phyloP scores from a whole-genome alignment of 2,113 vertebrate genomes.

The Callaeas wilsoni region DNA sequence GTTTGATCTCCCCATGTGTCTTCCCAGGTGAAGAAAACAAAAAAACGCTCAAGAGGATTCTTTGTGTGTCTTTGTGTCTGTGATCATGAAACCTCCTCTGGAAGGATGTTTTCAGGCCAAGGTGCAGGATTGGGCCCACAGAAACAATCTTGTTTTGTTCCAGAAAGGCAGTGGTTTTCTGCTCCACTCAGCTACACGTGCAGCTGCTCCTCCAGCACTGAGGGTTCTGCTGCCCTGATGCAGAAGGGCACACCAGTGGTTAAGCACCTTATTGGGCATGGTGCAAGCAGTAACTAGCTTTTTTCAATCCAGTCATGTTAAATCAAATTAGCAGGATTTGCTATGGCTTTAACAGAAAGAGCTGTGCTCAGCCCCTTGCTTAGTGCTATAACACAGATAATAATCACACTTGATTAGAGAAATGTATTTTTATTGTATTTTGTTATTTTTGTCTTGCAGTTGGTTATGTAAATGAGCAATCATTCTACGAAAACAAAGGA shows the following conservation, averaged over 20 bases:
- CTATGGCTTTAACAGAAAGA: neutral
- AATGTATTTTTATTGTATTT: neutral
- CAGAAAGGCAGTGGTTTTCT: neutral
- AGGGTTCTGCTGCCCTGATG: neutral
- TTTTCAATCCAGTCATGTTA: neutral
- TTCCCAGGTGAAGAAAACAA: neutral
- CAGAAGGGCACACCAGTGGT: neutral
- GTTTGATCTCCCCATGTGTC: neutral
- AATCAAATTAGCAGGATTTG: neutral
- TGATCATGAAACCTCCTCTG: neutral
- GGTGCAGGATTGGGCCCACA: neutral
- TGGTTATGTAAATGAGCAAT: neutral
- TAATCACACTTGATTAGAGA: neutral
- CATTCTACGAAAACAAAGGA: neutral
- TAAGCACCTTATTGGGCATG: neutral
- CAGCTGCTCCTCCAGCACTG: neutral
- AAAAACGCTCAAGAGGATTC: neutral
- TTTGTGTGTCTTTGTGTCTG: neutral
- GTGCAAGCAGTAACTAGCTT: neutral
- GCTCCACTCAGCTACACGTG: rapidly evolving
- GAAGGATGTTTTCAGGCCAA: neutral
- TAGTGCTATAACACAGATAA: neutral
- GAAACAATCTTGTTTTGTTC: neutral
- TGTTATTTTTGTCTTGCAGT: neutral
- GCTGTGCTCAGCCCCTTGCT: neutral